Evolutionary conservation across 35 echinoderm and acorn worm genomes (phyloP).

Genomic region (Heliocidaris tuberculata): DNA sequence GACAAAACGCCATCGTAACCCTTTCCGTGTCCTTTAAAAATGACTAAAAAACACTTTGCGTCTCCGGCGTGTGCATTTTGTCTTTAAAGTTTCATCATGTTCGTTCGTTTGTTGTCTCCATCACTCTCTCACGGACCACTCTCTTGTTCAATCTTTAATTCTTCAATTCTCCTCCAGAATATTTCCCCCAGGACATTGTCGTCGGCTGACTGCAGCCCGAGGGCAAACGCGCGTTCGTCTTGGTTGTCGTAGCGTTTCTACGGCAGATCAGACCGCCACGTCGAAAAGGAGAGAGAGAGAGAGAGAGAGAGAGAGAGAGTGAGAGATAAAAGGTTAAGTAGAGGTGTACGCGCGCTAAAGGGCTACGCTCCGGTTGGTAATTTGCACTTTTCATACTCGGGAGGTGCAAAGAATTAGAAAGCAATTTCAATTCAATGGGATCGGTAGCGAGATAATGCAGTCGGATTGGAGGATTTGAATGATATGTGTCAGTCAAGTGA

Average conservation of each 20-base stretch:
- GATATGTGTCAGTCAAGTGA: conserved; percentile 26
- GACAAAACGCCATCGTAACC: neutral
- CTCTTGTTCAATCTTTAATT: conserved; percentile 18
- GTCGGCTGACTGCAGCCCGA: neutral
- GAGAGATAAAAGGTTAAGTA: too few species aligned
- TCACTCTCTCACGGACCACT: conserved; percentile 14
- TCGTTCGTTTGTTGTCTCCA: conserved; percentile 1
- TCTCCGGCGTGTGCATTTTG: neutral
- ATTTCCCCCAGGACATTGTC: conserved; percentile 35
- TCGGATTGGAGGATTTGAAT: conserved; percentile 3
- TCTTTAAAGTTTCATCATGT: conserved; percentile 6
- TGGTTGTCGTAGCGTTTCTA: neutral
- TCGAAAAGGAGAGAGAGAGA: too few species aligned
- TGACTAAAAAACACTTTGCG: conserved; percentile 2
- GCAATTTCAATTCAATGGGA: conserved; percentile 41
- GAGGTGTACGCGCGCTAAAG: neutral
- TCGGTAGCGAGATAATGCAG: conserved; percentile 19
- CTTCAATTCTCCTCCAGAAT: conserved; percentile 12
- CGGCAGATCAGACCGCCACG: neutral
- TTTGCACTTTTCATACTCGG: neutral
- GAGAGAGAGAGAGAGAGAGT: too few species aligned
- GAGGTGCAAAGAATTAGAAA: conserved; percentile 32
- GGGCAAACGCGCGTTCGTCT: neutral
- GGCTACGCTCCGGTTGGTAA: conserved; percentile 11
- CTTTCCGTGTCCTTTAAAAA: neutral